Evolutionary conservation across 2,113 vertebrate genomes (phyloP).

Genomic region (Catharus bicknelli): DNA sequence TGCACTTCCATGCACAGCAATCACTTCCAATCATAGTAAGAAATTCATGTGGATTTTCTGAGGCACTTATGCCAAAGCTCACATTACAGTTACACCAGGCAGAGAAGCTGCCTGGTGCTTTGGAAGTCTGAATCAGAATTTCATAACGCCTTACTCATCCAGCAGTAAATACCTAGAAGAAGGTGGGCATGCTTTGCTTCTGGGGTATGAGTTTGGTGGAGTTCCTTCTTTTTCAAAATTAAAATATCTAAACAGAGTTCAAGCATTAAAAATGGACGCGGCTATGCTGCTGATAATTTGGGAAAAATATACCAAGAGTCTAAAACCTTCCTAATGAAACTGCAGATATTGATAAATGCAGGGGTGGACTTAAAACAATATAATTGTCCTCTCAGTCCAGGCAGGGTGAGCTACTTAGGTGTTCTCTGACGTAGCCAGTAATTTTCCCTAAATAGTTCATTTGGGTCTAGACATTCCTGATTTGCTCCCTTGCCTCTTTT

Average conservation of each 20-base stretch:
- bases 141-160: not conserved
- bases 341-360: not conserved
- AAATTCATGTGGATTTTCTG: conserved; percentile 53
- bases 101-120: not conserved
- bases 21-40: conserved; percentile 56
- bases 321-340: not conserved
- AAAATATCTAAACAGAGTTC: not conserved
- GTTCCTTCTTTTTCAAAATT: not conserved
- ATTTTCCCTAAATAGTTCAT: not conserved
- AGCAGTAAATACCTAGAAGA: not conserved
- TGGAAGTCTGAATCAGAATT: not conserved
- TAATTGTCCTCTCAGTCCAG: not conserved
- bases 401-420: not conserved
- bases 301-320: not conserved
- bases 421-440: not conserved
- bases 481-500: not conserved
- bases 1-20: conserved; percentile 19
- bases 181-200: not conserved
- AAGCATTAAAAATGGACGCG: not conserved
- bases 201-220: not conserved
- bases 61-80: conserved; percentile 41
- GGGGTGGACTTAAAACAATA: not conserved
- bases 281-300: not conserved
- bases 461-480: not conserved
- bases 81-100: conserved; percentile 6